Percentiles rank a stretch among this genome's conserved stretches.
Evolutionary conservation across 2,797 vertebrate species (phyloP).

Genomic region (Sylvilagus floridanus): DNA sequence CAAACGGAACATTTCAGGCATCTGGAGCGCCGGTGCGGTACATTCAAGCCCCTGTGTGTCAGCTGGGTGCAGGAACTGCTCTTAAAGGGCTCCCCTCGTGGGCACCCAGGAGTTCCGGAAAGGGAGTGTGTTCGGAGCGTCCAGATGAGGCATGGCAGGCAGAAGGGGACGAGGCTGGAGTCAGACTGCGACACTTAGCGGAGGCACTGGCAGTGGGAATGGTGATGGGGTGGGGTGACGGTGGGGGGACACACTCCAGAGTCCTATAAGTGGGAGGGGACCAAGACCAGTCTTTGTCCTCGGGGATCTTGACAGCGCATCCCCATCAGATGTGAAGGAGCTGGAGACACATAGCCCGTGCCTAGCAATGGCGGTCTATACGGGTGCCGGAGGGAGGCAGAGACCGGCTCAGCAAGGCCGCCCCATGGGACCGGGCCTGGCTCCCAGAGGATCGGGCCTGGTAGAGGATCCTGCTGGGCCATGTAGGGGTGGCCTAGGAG

Average conservation of each 20-base stretch:
- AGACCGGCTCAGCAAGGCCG: not conserved
- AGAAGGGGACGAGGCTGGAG: not conserved
- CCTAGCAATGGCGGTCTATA: rapidly evolving
- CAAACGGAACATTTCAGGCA: not conserved
- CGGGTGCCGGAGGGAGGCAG: not conserved
- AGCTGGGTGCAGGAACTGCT: not conserved
- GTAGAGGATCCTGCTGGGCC: not conserved
- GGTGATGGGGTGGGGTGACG: not conserved
- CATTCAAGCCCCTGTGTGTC: not conserved
- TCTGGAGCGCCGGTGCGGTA: not conserved
- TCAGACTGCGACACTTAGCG: not conserved
- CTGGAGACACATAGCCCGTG: rapidly evolving
- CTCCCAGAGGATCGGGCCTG: not conserved
- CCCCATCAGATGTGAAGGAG: not conserved
- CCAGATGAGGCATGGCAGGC: rapidly evolving
- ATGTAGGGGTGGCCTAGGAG: not conserved
- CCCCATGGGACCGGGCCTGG: not conserved
- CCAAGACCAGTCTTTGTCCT: not conserved
- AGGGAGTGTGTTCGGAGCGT: not conserved
- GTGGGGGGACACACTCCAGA: not conserved
- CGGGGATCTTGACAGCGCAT: not conserved
- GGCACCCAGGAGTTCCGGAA: not conserved
- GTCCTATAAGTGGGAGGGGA: not conserved
- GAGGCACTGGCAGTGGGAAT: not conserved
- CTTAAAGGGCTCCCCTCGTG: not conserved